These are phyloP conservation scores for Spea bombifrons DNA, from an alignment of 2,113 vertebrate genomes.

Conservation along the genomic window DNA sequence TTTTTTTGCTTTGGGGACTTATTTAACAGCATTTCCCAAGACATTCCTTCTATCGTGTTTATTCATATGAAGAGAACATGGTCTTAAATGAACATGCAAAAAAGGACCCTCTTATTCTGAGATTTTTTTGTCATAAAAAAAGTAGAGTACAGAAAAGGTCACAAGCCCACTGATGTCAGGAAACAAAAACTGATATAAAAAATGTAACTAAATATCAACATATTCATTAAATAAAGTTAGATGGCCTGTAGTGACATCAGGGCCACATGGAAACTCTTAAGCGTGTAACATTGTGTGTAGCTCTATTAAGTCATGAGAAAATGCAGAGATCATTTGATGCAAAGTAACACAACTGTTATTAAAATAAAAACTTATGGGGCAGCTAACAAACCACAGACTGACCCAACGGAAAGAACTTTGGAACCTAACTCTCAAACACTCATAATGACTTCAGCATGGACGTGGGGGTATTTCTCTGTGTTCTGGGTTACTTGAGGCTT, in stretches of 20 bases:
- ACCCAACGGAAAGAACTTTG: too few relatives aligned
- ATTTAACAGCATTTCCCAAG: conserved; percentile 12
- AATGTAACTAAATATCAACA: neutral
- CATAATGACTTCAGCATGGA: too few relatives aligned
- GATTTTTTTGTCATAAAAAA: neutral
- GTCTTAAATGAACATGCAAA: neutral
- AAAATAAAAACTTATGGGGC: too few relatives aligned
- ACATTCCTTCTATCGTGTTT: neutral
- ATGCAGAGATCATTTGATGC: too few relatives aligned
- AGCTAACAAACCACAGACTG: too few relatives aligned
- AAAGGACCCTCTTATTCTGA: neutral
- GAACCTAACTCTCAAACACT: too few relatives aligned
- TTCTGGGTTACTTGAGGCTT: too few relatives aligned
- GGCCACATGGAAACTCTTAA: too few relatives aligned
- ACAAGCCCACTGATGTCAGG: neutral
- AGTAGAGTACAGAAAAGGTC: conserved; percentile 2
- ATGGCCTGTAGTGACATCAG: neutral
- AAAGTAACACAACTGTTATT: too few relatives aligned
- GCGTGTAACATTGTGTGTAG: too few relatives aligned
- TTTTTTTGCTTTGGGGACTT: neutral
- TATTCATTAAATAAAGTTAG: neutral
- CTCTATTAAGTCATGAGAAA: too few relatives aligned
- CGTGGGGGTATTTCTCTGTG: too few relatives aligned
- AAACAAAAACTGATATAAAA: neutral
- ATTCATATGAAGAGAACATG: conserved; percentile 6